phyloP scores from a whole-genome alignment of 2,113 vertebrate species.

The Ctenomys sociabilis region DNA sequence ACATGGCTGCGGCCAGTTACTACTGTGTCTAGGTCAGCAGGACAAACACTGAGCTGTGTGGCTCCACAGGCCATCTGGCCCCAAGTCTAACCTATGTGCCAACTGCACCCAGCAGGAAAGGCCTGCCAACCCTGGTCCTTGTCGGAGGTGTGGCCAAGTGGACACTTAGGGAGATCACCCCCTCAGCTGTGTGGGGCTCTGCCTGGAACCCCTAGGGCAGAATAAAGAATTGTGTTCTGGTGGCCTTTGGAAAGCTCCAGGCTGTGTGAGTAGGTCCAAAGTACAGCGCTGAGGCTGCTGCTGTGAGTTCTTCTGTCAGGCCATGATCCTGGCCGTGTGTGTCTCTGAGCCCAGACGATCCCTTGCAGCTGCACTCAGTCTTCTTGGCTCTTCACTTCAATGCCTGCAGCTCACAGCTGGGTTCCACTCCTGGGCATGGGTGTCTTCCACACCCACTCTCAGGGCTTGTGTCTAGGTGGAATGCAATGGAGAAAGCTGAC shows the following conservation, averaged over 20 bases:
- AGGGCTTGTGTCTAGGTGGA: not conserved
- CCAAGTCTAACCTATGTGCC: not conserved
- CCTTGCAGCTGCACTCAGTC: not conserved
- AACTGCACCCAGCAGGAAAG: not conserved
- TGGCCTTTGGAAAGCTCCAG: not conserved
- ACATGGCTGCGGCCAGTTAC: not conserved
- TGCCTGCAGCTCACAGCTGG: not conserved
- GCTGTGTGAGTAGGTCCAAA: not conserved
- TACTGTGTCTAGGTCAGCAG: not conserved
- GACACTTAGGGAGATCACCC: constrained; percentile 5
- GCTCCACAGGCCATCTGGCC: not conserved
- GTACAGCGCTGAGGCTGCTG: fast-evolving
- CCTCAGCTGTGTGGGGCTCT: not conserved
- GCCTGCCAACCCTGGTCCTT: not conserved
- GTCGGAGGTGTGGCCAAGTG: not conserved
- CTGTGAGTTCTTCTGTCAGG: not conserved
- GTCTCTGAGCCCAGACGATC: not conserved
- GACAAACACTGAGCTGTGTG: not conserved
- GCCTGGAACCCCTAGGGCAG: not conserved
- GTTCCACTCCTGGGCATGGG: too few species aligned
- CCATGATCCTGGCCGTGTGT: fast-evolving
- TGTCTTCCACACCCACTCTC: fast-evolving
- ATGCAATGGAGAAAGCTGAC: not conserved
- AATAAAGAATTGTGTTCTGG: not conserved
- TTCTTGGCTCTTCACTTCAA: not conserved